Evolutionary conservation across 2,113 vertebrate species (phyloP), one percentile per base, ranked within the genome.

Genomic region (Seriola quinqueradiata): DNA sequence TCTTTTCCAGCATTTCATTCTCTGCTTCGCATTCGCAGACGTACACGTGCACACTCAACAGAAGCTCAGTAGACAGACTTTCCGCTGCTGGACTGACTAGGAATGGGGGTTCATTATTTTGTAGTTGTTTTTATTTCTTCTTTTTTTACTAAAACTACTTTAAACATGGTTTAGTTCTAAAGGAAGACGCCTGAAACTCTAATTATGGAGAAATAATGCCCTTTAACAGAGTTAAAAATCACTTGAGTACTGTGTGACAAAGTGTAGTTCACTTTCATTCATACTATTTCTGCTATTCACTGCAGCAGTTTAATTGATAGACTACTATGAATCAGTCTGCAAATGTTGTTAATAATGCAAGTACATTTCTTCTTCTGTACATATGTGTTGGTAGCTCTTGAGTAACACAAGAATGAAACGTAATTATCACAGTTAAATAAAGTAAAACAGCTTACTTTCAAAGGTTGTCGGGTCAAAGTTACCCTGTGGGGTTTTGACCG

Each of bases 1-100:
- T 28, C 17, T 52, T 34, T 32, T 40, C 52, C 42, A 86, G 42
- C 19, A 14, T 40, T 71, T 83, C 7, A 61, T 50, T 2, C 11
- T 32, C 21, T 9, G 50, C 5, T 44, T 58, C 54, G 65, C 25
- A 32, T 55, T 42, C 13, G 4, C 48, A 57, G 23, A 64, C 0
- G 1, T 8, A 34, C 61, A 46, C 8, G 4, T 32, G 3, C 36
- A 75, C 66, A 58, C 48, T 12, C 25, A 28, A 28, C 28, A 28
- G 28, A 28, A 28, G 28, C 28, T 28, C 28, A 13, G 44, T 8
- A 12, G n/a, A 58, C 60, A 28, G 9, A 19, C 46, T 67, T 70
- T 46, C 25, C 58, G 48, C 10, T 23, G 28, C 5, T 21, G 44
- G 21, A 69, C 44, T 34, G 14, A 13, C 16, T 16, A 48, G 46